Evolutionary conservation across 2,888 invertebrate species (phyloP), one percentile per base, ranked within the genome.

Genomic region (Nephrocerus scutellatus): DNA sequence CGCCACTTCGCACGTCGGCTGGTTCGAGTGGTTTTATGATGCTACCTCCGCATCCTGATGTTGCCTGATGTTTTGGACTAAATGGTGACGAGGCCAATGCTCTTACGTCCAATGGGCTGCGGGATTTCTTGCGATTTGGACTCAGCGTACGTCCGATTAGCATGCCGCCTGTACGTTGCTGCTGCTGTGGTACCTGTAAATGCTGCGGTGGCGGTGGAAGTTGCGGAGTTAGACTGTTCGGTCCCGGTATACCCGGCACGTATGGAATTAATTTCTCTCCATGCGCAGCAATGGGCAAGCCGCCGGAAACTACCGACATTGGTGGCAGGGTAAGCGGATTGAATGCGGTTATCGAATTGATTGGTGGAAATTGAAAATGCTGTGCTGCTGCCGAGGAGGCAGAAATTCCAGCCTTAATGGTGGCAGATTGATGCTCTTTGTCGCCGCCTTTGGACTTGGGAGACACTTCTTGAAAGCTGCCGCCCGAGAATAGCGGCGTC

Each of bases 181-280:
- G 43, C 5, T 44, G 46, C 1, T 21, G 36, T 3, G 48, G 48
- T 9, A 52, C 31, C 6, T 56, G 57, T 34, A 57, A 36, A 22
- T 56, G 59, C n/a, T 58, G 57, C 22, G 69, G 56, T 35, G 71
- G 73, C 28, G 72, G 59, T 3, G 58, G 59, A 23, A 54, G 35
- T 14, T 57, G 61, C 0, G 65, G 53, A 6, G 59, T 56, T 18
- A 81, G 63, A 21, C 77, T 76, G 50, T 79, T 79, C 4, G 88
- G 89, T 8, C 88, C 88, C 1, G 89, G 88, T 66, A 89, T 89
- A 10, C 88, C 89, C 6, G 88, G 88, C 9, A 89, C 87, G 62
- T 85, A 82, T 1, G 87, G 83, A 56, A 89, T 83, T n/a, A 82
- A 69, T 62, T 84, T 84, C 14, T 83, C 84, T 12, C 74, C 77